Evolutionary conservation across 2,888 invertebrate species (phyloP).

Genomic region (Xestia xanthographa): DNA sequence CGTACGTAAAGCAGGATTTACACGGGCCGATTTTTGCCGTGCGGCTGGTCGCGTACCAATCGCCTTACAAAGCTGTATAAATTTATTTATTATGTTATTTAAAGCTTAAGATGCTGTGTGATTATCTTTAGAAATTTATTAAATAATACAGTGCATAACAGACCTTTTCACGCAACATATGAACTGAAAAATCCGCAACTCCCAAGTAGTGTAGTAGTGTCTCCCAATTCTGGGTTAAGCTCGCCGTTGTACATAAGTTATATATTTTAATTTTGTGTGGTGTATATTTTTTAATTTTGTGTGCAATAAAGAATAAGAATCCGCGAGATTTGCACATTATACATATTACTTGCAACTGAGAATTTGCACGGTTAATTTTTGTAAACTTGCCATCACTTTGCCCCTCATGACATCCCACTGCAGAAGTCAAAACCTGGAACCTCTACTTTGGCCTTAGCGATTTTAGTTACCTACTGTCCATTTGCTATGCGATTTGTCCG

Average conservation of each 20-base stretch:
- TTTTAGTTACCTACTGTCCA: not conserved
- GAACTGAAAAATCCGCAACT: not conserved
- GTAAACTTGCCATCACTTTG: too few relatives aligned
- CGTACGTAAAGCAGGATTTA: slow-evolving; percentile 58
- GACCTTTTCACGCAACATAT: not conserved
- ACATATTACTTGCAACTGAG: not conserved
- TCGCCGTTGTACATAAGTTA: too few relatives aligned
- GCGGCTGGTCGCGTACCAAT: not conserved
- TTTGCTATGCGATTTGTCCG: not conserved
- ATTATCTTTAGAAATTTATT: too few relatives aligned
- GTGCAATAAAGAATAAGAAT: too few relatives aligned
- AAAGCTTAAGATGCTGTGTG: not conserved
- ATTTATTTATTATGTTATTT: too few relatives aligned
- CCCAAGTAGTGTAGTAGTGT: too few relatives aligned
- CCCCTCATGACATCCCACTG: not conserved
- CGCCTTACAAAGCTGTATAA: too few relatives aligned
- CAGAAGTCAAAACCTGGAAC: not conserved
- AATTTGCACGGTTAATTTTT: too few relatives aligned
- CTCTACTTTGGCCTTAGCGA: not conserved
- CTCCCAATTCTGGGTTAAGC: too few relatives aligned
- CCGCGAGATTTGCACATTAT: not conserved
- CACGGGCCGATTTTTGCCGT: slow-evolving; percentile 3
- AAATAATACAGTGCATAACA: not conserved
- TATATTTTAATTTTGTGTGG: too few relatives aligned
- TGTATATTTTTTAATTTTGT: too few relatives aligned